phyloP scores from a whole-genome alignment of 1,140 invertebrate genomes.

The Aphidius ervi region DNA sequence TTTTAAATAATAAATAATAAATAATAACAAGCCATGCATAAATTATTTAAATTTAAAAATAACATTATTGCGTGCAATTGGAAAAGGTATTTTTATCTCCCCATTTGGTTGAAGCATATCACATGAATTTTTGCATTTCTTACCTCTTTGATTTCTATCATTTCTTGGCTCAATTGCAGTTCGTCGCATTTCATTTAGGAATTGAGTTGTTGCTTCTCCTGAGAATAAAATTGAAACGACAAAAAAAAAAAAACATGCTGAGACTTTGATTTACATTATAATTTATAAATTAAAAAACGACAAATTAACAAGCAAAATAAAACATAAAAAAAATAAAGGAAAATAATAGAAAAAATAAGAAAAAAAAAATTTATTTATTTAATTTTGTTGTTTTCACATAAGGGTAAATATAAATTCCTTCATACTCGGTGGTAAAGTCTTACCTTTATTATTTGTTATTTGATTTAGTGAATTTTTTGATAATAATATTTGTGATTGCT shows the following conservation, averaged over 20 bases:
- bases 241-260: too few relatives aligned
- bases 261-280: too few relatives aligned
- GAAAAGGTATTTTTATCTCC: conserved; percentile 7
- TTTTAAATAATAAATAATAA: not conserved
- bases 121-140: conserved; percentile 14
- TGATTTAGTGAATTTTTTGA: not conserved
- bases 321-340: not conserved
- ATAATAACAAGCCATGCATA: not conserved
- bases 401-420: too few relatives aligned
- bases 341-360: not conserved
- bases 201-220: conserved; percentile 42
- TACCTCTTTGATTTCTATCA: conserved; percentile 36
- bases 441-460: conserved; percentile 20
- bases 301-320: conserved; percentile 5
- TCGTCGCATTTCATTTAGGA: conserved; percentile 48
- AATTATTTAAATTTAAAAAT: conserved; percentile 7
- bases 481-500: conserved; percentile 5
- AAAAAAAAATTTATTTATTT: not conserved
- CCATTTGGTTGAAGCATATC: conserved; percentile 18
- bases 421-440: not conserved
- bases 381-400: too few relatives aligned
- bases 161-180: conserved; percentile 37
- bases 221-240: conserved; percentile 30
- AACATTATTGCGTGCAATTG: not conserved
- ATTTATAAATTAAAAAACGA: not conserved